Conservation (phyloP, 1,140 invertebrate species). For the Lethrus apterus region DNA sequence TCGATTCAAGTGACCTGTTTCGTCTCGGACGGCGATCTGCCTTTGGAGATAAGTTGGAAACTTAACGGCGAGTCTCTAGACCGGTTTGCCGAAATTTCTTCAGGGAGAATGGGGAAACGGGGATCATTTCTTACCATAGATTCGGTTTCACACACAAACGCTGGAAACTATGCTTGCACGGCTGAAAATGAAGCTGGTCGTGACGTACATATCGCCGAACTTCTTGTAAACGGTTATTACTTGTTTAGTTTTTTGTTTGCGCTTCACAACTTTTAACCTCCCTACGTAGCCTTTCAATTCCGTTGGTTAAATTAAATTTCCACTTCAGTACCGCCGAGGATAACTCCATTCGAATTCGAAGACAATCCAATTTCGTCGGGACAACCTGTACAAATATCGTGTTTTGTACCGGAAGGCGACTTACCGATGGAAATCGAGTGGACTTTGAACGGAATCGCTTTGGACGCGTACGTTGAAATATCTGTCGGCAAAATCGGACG, state of each 20-base stretch:
- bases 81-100: slow-evolving; percentile 43
- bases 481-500: slow-evolving; percentile 42
- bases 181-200: slow-evolving; percentile 69
- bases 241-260: slow-evolving; percentile 1
- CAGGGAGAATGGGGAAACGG: slow-evolving; percentile 42
- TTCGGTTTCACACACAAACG: slow-evolving; percentile 46
- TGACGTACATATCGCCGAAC: slow-evolving; percentile 56
- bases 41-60: slow-evolving; percentile 59
- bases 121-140: slow-evolving; percentile 51
- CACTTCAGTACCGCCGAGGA: slow-evolving; percentile 52
- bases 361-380: slow-evolving; percentile 61
- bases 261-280: not conserved
- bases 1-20: slow-evolving; percentile 65
- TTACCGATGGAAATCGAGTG: slow-evolving; percentile 60
- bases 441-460: slow-evolving; percentile 51
- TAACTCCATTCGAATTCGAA: slow-evolving; percentile 58
- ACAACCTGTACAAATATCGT: slow-evolving; percentile 63
- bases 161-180: slow-evolving; percentile 69
- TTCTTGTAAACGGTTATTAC: slow-evolving; percentile 54
- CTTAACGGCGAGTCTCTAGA: slow-evolving; percentile 48
- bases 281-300: not conserved
- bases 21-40: slow-evolving; percentile 62
- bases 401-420: slow-evolving; percentile 64
- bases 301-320: slow-evolving; percentile 4
- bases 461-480: slow-evolving; percentile 43